Evolutionary conservation across 2,113 vertebrate genomes (phyloP), one percentile per base, ranked within the genome.

Genomic region (Sminthopsis crassicaudata): DNA sequence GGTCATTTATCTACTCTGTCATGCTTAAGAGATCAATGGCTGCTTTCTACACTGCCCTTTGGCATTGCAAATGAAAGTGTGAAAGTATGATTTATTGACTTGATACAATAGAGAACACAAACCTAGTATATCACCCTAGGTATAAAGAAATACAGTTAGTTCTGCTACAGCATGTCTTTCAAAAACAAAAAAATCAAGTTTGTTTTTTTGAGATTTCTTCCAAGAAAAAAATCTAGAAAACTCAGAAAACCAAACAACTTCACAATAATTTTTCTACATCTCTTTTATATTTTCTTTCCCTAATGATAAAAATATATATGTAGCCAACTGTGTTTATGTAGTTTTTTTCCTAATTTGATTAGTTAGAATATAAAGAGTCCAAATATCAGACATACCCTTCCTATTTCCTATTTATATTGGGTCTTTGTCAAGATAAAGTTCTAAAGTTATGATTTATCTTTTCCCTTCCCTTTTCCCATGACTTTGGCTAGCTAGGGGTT

Each of bases 1-100:
- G 52, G 24, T 48, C 90, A 89, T 94, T 95, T 95, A 95, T 94
- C 92, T 67, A 94, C 48, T 7, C 30, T 92, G 46, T 92, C 55
- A 92, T 52, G 94, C 93, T 95, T 88, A 91, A 11, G 54, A 54
- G 48, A 95, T 25, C 26, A 60, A 90, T n/a, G 46, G 94, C 54
- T 95, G 8, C 10, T 30, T 92, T 16, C n/a, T 94, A 54, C 36
- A 54, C 91, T 92, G 95, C 88, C 1, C 67, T 91, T 51, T 8
- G 25, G 57, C 92, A 89, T 89, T 94, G 95, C 94, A 92, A 90
- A 93, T 94, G 27, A 92, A 96, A 93, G 22, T 0, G 46, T 53
- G 2, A 89, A 57, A 12, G 19, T 46, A 89, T 25, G 25, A 46
- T 53, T 89, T 91, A 22, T 57, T 55, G 27, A 91, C 42, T 50